A percentile compares a stretch with the other conserved stretches of the same genome.
These are phyloP conservation scores for Micoletzkya japonica DNA, from an alignment of 2,888 invertebrate species.

Conservation along the genomic window DNA sequence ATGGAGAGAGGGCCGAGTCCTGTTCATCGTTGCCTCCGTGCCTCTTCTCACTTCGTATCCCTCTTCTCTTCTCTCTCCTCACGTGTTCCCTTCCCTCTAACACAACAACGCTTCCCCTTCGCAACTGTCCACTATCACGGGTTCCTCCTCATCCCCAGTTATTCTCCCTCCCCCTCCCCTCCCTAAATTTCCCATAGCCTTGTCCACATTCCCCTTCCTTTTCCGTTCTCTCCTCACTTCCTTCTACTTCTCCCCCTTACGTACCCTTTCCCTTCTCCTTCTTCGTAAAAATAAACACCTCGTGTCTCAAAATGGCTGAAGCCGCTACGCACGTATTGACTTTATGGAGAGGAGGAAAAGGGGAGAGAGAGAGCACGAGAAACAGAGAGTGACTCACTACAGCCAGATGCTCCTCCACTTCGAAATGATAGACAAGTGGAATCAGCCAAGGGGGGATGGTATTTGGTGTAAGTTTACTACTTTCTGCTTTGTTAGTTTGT, in stretches of 20 bases:
- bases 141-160: constrained; percentile 12
- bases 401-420: neutral
- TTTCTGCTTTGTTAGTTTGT: too few relatives aligned
- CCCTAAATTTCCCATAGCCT: neutral
- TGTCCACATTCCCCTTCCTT: neutral
- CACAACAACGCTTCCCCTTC: constrained; percentile 1
- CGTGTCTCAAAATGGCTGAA: neutral
- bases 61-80: neutral
- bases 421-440: too few relatives aligned
- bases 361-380: neutral
- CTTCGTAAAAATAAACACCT: neutral
- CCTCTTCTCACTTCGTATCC: too few relatives aligned
- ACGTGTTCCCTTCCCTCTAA: constrained; percentile 1
- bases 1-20: neutral
- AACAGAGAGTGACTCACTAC: neutral
- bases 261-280: neutral
- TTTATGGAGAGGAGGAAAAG: neutral
- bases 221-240: neutral
- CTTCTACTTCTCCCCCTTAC: neutral
- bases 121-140: constrained; percentile 4
- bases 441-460: too few relatives aligned
- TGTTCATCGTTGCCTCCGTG: too few relatives aligned
- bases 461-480: too few relatives aligned
- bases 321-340: neutral
- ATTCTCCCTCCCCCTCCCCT: neutral